Evolutionary conservation across 1,140 invertebrate species (phyloP), one percentile per base, ranked within the genome.

Genomic region (Tribolium madens): DNA sequence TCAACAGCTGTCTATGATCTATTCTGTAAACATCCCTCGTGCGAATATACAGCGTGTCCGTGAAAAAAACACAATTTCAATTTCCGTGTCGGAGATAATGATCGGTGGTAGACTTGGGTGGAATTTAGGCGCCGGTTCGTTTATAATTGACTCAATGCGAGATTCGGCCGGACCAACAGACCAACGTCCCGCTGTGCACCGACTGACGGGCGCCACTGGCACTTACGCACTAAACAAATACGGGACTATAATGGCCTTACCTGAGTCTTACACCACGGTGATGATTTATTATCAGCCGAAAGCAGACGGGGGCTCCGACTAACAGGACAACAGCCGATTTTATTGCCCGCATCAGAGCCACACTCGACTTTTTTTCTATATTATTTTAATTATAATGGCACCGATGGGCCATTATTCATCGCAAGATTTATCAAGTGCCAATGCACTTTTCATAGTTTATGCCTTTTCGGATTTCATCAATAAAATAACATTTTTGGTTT

Each of bases 181-280:
- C 48, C 73, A 36, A 50, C 80, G 57, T 68, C 79, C 80, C 78
- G 78, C 73, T 75, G 78, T 15, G 75, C 50, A 57, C 42, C 64
- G 80, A 81, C 80, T 79, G 75, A 81, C 80, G 80, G 80, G 80
- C 80, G 80, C 80, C 80, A 81, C 80, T 81, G 80, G 76, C 74
- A 74, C 76, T 78, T 79, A 78, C 76, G 53, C 72, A 77, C 76
- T 78, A 78, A 78, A 78, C 78, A 80, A 78, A 80, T 74, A 79
- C 78, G 31, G 60, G 50, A 52, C 57, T 52, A 47, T 77, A 79
- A 77, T 77, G 73, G 78, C 71, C 72, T 50, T 77, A 79, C 75
- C 72, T 77, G 72, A 36, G 60, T 76, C 70, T 50, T 72, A 18
- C 57, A 64, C 57, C 6, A 64, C 57, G 57, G 57, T 26, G 57